Evolutionary conservation across 1,140 invertebrate species (phyloP).

Genomic region (Matsumurasca onukii): DNA sequence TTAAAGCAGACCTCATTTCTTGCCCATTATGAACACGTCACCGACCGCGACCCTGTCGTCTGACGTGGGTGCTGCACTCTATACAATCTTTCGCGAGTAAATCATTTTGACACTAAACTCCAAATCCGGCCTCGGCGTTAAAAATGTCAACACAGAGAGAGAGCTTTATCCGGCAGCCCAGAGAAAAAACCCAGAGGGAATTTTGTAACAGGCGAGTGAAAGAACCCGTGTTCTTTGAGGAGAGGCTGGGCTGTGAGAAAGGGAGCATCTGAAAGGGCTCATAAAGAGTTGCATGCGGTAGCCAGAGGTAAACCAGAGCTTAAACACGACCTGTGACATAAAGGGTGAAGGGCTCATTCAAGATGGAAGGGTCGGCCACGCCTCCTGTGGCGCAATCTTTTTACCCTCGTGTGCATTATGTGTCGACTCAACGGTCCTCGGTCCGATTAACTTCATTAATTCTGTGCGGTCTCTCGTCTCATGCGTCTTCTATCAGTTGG

Average conservation of each 20-base stretch:
- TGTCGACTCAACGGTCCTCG: neutral
- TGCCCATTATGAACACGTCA: too few species aligned
- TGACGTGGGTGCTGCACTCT: neutral
- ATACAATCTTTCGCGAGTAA: neutral
- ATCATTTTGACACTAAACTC: neutral
- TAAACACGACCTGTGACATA: conserved; percentile 17
- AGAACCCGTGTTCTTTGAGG: too few species aligned
- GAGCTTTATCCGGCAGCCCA: neutral
- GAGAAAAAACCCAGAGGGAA: neutral
- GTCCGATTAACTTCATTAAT: conserved; percentile 25
- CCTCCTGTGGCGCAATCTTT: conserved; percentile 22
- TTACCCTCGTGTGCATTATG: neutral
- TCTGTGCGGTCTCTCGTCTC: conserved; percentile 14
- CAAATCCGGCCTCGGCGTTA: neutral
- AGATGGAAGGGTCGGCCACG: neutral
- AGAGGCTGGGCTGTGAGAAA: conserved; percentile 10
- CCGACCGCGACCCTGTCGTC: neutral
- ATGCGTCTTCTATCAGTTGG: neutral
- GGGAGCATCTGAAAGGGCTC: conserved; percentile 14
- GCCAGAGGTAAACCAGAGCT: conserved; percentile 22
- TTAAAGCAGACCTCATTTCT: too few species aligned
- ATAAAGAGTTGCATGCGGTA: conserved; percentile 26
- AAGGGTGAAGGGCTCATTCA: conserved; percentile 25
- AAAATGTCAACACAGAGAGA: conserved; percentile 6
- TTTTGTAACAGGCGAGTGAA: too few species aligned